Evolutionary conservation across 1,140 invertebrate genomes (phyloP).

Genomic region (Nasonia giraulti): DNA sequence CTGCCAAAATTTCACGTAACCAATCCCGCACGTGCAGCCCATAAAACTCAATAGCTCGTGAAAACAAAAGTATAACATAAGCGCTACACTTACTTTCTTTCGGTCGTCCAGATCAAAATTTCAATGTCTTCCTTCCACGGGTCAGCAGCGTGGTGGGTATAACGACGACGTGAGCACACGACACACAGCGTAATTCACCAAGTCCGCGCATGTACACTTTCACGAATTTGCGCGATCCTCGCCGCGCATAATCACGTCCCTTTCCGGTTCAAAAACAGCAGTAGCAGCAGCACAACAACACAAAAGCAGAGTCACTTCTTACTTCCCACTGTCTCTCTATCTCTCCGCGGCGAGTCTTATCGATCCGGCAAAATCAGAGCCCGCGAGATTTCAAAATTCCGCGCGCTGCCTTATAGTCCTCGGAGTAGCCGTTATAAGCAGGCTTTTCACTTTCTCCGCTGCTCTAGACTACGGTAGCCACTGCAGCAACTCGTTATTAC

Average conservation of each 20-base stretch:
- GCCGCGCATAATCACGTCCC: conserved; percentile 25
- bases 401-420: neutral
- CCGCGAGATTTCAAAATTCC: neutral
- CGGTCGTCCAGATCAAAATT: conserved; percentile 9
- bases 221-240: conserved; percentile 21
- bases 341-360: neutral
- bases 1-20: neutral
- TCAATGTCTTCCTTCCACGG: neutral
- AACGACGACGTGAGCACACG: neutral
- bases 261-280: neutral
- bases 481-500: neutral
- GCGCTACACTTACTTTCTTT: conserved; percentile 43
- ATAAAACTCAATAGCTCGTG: conserved; percentile 1
- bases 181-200: conserved; percentile 20
- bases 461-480: neutral
- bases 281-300: neutral
- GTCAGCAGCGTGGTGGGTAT: neutral
- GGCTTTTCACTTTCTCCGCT: conserved; percentile 8
- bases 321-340: neutral
- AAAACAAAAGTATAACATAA: conserved; percentile 11
- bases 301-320: neutral
- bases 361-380: neutral
- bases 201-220: conserved; percentile 11
- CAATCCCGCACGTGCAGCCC: neutral
- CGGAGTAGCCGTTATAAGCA: neutral